Evolutionary conservation across 2,888 invertebrate species (phyloP).

Genomic region (Pimpla rufipes): DNA sequence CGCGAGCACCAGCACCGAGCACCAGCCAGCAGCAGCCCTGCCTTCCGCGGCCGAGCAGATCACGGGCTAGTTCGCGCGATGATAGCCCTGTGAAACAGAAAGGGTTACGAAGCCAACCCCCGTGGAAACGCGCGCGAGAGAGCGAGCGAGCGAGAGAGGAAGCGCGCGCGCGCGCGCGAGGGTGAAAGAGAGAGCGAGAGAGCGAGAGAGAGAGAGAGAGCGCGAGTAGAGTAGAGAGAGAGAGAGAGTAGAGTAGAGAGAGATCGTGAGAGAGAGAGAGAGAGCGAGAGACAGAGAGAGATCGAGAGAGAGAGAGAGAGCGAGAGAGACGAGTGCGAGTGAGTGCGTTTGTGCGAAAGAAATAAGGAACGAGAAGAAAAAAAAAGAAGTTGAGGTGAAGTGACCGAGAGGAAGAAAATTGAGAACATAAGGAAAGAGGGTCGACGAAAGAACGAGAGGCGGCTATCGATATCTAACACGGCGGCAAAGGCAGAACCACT

Average conservation of each 20-base stretch:
- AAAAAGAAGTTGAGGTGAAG: not conserved
- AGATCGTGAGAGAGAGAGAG: conserved; percentile 10
- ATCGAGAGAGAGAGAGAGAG: conserved; percentile 1
- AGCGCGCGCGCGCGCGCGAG: conserved; percentile 58
- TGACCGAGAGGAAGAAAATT: not conserved
- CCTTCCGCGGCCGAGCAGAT: conserved; percentile 79
- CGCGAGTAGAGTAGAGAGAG: conserved; percentile 24
- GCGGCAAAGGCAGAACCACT: conserved; percentile 11
- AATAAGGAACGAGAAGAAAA: conserved; percentile 9
- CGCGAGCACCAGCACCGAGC: conserved; percentile 85
- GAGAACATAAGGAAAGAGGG: conserved; percentile 5
- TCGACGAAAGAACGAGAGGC: conserved; percentile 54
- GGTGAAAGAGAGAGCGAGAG: conserved; percentile 44
- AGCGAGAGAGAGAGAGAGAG: conserved; percentile 39
- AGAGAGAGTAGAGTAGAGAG: conserved; percentile 31
- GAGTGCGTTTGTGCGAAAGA: too few relatives aligned
- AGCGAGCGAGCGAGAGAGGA: conserved; percentile 38
- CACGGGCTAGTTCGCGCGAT: conserved; percentile 80
- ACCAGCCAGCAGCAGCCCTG: conserved; percentile 72
- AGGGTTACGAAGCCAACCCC: conserved; percentile 64
- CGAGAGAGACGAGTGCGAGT: conserved; percentile 14
- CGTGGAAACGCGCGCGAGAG: conserved; percentile 45
- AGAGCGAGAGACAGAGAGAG: conserved; percentile 39
- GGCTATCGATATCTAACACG: conserved; percentile 52
- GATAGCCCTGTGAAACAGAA: conserved; percentile 80